Base-by-base conservation (phyloP, 2,113 vertebrate species). In the Misgurnus anguillicaudatus region DNA sequence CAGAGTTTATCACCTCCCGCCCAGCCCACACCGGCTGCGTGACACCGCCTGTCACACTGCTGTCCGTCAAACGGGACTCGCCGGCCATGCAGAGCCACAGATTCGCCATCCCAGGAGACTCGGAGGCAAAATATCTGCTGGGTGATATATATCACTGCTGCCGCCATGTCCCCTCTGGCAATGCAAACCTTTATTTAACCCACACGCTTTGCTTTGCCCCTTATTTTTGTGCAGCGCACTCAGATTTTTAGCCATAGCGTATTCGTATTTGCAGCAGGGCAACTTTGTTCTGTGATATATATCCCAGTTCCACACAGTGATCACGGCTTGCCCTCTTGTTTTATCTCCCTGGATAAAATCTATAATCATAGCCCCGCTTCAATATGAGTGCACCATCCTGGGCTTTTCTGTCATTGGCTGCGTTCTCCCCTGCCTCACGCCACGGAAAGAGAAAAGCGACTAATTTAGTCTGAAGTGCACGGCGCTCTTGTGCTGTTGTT, bases 31-130 rank as follows among this genome's bases (percentile, higher is more conserved):
- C 88, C 87, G 82, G 55, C 75, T 77, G 75, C 74, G 86, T 86
- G 85, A 88, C 89, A 87, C 0, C 36, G 80, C 87, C 85, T 91
- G 89, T 89, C 89, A 86, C 82, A 81, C 82, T 82, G 86, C 86
- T 89, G 79, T 83, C 87, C 88, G 85, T 88, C 87, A 86, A 84
- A 82, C 85, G 62, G 58, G 48, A 62, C 67, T 61, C 24, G n/a
- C 55, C 47, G 38, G 65, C 73, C 80, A 63, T 47, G 31, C 31
- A 66, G 79, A 64, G 57, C 58, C 76, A 69, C 77, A 48, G 39
- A 70, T 61, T 60, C 36, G 19, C 66, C 24, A 1, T 79, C 55
- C 55, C 76, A 69, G 24, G 66, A 70, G 65, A 42, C 66, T 78
- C 14, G 21, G 57, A 48, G 76, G 71, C 68, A 38, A 61, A 74